Evolutionary conservation across 2,888 invertebrate species (phyloP), one percentile per base, ranked within the genome.

Genomic region (Chydorus sphaericus): DNA sequence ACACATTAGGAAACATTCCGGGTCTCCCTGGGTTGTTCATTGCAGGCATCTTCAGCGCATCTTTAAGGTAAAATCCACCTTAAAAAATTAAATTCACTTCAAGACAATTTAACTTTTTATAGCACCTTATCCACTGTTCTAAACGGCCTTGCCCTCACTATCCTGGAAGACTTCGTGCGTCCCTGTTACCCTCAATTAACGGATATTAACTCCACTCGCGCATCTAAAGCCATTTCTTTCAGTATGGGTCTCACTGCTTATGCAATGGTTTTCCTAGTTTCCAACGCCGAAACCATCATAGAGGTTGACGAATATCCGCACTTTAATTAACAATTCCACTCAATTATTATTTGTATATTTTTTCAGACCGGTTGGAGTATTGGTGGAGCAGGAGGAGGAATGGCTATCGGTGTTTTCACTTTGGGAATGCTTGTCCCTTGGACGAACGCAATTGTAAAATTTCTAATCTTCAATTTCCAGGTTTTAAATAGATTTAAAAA

Each of bases 361-460:
- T n/a, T n/a, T n/a, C n/a, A 44, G 29, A 62, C 33, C 44, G 66
- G 53, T 65, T 70, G 3, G 63, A 76, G 75, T 83, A 82, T 91
- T 65, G 87, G 90, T 66, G 91, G 91, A 1, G 83, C 91, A 75
- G 83, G 87, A 23, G 88, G 90, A 3, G 92, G 91, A 3, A 83
- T 92, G 0, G 83, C 88, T 0, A 72, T 92, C 23, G 92, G 91
- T 0, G 74, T 91, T 4, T 92, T 92, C 68, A 79, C 85, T 0
- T 73, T 92, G 23, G 92, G 92, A 56, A 89, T 92, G 80, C 82
- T 86, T 62, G 82, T 90, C 62, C 90, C 91, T 0, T 85, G 82
- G 79, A 83, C 88, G 3, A n/a, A n/a, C n/a, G n/a, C n/a, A n/a
- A n/a, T n/a, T n/a, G n/a, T n/a, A n/a, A n/a, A n/a, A n/a, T n/a